Base-by-base conservation (phyloP, 2,797 vertebrate species). In the Morelia viridis region DNA sequence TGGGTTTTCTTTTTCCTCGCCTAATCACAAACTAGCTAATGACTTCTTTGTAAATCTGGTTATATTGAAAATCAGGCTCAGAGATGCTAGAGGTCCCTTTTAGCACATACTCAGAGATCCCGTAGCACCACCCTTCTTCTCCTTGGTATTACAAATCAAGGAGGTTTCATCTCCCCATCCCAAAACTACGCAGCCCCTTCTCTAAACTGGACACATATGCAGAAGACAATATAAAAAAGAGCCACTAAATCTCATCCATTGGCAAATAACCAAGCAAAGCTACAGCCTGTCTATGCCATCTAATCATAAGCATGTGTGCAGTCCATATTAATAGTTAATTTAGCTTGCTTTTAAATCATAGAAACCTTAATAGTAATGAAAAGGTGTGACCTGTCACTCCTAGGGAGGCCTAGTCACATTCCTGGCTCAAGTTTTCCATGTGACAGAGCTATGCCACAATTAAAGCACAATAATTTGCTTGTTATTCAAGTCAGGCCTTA, bases 401-500 rank as follows among this genome's bases (percentile, higher is more conserved):
- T 87, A 91, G 87, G 95, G 96, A 96, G 97, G 95, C 92, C 91
- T 31, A 91, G 91, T 97, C 96, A 97, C 97, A 94, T 97, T 98
- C 95, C 96, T 96, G 96, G 96, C 96, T 95, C 96, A 95, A 94
- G 96, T 97, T 97, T 96, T 97, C 96, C 97, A 97, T 97, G 97
- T 97, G 98, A 98, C 96, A 96, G 94, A 97, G 96, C 94, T 95
- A 95, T 96, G 93, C 96, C 96, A 97, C 97, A 98, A 98, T 98
- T 98, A 98, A 98, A 97, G 97, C 97, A 97, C 97, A 98, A 97
- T 98, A 98, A 98, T 97, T 98, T 97, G 97, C 97, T 98, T 98
- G 97, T 98, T 98, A 98, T 98, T 98, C 98, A 97, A 98, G 97
- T 98, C 98, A 98, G 98, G 97, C 97, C 97, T 98, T 98, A 98